These are phyloP conservation scores for Columba livia DNA, from an alignment of 2,113 vertebrate genomes.

Conservation along the genomic window DNA sequence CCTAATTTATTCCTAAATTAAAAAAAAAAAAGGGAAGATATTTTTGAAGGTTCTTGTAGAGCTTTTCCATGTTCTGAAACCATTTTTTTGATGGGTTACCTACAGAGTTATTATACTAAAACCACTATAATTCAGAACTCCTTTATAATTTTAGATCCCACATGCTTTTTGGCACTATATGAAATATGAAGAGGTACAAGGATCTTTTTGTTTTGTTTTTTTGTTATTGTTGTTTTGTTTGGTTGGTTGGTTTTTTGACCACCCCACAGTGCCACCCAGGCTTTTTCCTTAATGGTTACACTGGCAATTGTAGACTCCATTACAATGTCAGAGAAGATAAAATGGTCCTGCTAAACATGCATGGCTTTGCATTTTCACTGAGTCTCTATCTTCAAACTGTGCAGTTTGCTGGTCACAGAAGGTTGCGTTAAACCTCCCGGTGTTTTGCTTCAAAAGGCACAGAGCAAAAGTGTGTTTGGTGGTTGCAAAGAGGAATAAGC, in stretches of 20 bases:
- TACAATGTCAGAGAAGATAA: background rate
- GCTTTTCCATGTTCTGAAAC: background rate
- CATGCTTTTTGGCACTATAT: background rate
- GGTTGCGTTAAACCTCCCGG: background rate
- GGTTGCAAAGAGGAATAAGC: background rate
- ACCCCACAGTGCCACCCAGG: background rate
- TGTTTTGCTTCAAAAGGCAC: slow-evolving; percentile 31
- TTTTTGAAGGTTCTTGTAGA: background rate
- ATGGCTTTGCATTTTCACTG: background rate
- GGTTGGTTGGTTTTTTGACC: background rate
- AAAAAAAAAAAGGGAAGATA: background rate
- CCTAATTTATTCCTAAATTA: background rate
- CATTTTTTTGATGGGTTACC: background rate
- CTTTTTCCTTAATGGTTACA: background rate
- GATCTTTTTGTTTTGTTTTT: background rate
- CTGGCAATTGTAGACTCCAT: background rate
- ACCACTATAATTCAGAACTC: background rate
- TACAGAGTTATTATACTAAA: background rate
- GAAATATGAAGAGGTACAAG: background rate
- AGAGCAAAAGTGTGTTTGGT: background rate
- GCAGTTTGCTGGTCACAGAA: background rate
- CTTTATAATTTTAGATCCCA: background rate
- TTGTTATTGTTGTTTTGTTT: background rate
- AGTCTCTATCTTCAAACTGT: background rate
- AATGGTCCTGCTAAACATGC: background rate